phyloP scores from a whole-genome alignment of 2,113 vertebrate genomes.

The Tinamus guttatus region DNA sequence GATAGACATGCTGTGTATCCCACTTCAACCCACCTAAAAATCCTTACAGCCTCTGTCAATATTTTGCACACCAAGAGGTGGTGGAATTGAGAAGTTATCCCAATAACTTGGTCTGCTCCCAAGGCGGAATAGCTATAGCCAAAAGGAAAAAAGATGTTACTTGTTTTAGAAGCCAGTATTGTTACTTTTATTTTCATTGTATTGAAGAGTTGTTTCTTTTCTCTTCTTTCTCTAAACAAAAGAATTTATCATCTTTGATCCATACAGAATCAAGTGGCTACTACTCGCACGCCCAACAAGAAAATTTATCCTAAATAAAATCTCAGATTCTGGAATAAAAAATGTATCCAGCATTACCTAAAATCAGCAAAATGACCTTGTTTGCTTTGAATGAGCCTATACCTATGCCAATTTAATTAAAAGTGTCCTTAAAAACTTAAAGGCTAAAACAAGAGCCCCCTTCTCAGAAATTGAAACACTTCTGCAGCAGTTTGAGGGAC shows the following conservation, averaged over 20 bases:
- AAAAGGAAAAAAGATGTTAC: background rate
- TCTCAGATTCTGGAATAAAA: background rate
- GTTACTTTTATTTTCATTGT: background rate
- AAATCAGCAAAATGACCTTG: background rate
- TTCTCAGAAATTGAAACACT: slow-evolving; percentile 12
- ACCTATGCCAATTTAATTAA: background rate
- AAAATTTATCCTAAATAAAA: background rate
- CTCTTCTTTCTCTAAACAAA: background rate
- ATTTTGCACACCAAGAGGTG: background rate
- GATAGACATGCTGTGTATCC: background rate
- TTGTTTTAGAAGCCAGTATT: background rate
- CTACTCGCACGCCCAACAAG: background rate
- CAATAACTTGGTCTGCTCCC: background rate
- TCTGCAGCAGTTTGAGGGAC: slow-evolving; percentile 45
- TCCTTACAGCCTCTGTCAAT: background rate
- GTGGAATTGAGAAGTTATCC: background rate
- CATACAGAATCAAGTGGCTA: background rate
- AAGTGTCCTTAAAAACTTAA: background rate
- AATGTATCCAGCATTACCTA: background rate
- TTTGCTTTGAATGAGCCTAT: background rate
- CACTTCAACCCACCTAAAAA: background rate
- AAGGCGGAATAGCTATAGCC: background rate
- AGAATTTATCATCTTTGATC: background rate
- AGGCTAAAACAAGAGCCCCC: background rate
- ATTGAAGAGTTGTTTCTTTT: background rate